These are phyloP conservation scores for Pasiphila rectangulata DNA, from an alignment of 2,888 invertebrate genomes.

Conservation along the genomic window DNA sequence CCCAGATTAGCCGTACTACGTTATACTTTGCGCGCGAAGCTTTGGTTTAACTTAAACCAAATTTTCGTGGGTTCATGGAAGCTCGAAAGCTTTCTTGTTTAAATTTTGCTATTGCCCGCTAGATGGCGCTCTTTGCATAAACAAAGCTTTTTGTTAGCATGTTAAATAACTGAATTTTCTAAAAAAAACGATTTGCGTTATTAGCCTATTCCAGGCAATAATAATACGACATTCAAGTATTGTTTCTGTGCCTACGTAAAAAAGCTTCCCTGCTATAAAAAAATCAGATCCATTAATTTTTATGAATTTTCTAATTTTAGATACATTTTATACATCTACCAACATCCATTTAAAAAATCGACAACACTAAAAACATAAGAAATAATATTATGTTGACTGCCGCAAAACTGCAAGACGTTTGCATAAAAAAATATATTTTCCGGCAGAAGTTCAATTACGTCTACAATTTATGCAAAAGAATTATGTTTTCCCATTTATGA, in stretches of 20 bases:
- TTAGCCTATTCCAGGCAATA: too few relatives aligned
- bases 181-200: too few relatives aligned
- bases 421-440: slow-evolving; percentile 47
- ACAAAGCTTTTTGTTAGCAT: background rate
- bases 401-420: background rate
- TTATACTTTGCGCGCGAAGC: background rate
- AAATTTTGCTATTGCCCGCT: slow-evolving; percentile 29
- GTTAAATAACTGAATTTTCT: too few relatives aligned
- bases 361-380: too few relatives aligned
- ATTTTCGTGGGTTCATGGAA: background rate
- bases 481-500: background rate
- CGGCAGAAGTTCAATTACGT: slow-evolving; percentile 46
- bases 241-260: too few relatives aligned
- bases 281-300: too few relatives aligned
- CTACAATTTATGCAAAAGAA: slow-evolving; percentile 35
- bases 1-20: slow-evolving; percentile 38
- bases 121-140: slow-evolving; percentile 44
- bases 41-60: slow-evolving; percentile 4
- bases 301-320: too few relatives aligned
- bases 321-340: too few relatives aligned
- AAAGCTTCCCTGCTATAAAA: too few relatives aligned
- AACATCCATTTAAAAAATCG: too few relatives aligned
- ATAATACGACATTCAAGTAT: too few relatives aligned
- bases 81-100: slow-evolving; percentile 5
- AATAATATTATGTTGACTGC: background rate